phyloP scores from a whole-genome alignment of 2,113 vertebrate genomes.

The Plestiodon gilberti region DNA sequence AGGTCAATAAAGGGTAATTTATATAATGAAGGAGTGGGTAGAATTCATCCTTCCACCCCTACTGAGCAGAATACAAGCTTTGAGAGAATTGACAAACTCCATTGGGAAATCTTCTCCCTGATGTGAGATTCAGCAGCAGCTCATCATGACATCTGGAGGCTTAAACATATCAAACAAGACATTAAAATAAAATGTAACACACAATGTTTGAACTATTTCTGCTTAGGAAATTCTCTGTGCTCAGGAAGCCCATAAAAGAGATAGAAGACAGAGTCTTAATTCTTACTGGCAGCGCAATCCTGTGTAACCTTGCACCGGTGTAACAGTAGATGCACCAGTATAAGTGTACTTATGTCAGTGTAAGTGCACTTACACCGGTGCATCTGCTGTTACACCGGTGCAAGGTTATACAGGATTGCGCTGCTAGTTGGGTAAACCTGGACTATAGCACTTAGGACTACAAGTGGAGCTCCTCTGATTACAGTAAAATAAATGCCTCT shows the following conservation, averaged over 20 bases:
- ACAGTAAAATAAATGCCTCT: not conserved
- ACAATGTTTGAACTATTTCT: not conserved
- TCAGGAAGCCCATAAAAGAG: not conserved
- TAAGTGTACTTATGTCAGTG: no score
- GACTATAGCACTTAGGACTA: no score
- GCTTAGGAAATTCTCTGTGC: not conserved
- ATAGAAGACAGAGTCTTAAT: no score
- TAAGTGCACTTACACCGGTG: no score
- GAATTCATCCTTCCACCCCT: not conserved
- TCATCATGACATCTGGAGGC: not conserved
- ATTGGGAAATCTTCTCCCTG: not conserved
- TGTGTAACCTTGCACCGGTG: no score
- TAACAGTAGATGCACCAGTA: no score
- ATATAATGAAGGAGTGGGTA: not conserved
- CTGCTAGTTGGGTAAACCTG: not conserved
- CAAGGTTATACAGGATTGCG: no score
- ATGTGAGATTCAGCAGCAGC: not conserved
- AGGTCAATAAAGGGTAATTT: conserved; percentile 3
- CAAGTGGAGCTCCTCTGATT: not conserved
- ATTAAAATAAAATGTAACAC: not conserved
- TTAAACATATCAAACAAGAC: not conserved
- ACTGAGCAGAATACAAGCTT: not conserved
- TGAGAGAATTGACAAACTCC: not conserved
- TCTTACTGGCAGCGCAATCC: no score
- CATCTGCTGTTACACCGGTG: no score